phyloP scores from a whole-genome alignment of 2,797 vertebrate species.

The Scomberomorus guttatus region DNA sequence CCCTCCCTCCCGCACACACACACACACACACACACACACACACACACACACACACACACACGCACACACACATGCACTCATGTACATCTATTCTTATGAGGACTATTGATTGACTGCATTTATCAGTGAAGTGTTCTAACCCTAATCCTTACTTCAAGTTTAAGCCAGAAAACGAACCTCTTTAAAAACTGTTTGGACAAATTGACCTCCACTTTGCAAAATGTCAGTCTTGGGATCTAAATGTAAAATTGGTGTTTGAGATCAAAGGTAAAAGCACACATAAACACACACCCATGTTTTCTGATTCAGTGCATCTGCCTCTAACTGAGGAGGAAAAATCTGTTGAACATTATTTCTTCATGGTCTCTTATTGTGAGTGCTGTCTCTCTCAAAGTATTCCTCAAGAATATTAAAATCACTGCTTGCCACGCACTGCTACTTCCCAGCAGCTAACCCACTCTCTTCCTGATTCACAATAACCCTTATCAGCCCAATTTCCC shows the following conservation, averaged over 20 bases:
- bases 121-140: neutral
- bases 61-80: conserved; percentile 17
- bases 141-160: neutral
- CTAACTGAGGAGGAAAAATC: conserved; percentile 1
- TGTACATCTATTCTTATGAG: neutral
- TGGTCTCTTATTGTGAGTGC: conserved; percentile 17
- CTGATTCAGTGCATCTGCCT: neutral
- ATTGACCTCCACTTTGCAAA: neutral
- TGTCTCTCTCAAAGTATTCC: conserved; percentile 51
- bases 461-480: conserved; percentile 75
- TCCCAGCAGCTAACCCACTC: conserved; percentile 66
- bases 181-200: neutral
- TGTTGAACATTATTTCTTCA: conserved; percentile 18
- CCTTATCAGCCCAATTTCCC: conserved; percentile 81
- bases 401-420: conserved; percentile 72
- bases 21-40: conserved; percentile 33
- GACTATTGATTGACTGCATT: neutral
- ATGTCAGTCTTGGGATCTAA: neutral
- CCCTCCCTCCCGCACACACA: conserved; percentile 14
- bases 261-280: neutral
- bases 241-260: neutral
- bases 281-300: neutral
- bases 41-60: conserved; percentile 20
- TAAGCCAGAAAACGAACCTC: neutral
- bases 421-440: conserved; percentile 54